phyloP scores from a whole-genome alignment of 2,888 invertebrate genomes.

The Priocnemis perturbator region DNA sequence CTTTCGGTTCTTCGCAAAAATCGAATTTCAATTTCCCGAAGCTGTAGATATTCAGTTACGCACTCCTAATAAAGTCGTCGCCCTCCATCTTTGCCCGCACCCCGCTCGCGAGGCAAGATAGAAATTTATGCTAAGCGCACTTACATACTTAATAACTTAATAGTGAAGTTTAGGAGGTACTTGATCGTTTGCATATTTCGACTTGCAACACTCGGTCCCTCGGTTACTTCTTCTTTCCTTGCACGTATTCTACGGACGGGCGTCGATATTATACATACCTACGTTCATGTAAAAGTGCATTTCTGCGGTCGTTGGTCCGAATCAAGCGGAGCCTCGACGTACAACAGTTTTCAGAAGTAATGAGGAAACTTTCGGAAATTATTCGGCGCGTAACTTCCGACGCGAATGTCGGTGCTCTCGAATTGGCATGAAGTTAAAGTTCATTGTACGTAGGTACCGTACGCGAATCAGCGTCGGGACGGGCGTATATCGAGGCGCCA shows the following conservation, averaged over 20 bases:
- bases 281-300: not conserved
- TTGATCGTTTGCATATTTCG: conserved; percentile 51
- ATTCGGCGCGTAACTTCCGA: conserved; percentile 36
- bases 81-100: not conserved
- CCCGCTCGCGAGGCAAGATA: conserved; percentile 17
- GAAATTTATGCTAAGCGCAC: conserved; percentile 55
- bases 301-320: conserved; percentile 22
- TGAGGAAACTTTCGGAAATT: conserved; percentile 49
- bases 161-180: conserved; percentile 47
- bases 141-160: conserved; percentile 53
- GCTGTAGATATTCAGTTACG: conserved; percentile 16
- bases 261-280: too few relatives aligned
- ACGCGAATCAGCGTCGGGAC: not conserved
- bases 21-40: conserved; percentile 24
- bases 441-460: conserved; percentile 18
- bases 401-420: conserved; percentile 15
- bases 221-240: not conserved
- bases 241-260: too few relatives aligned
- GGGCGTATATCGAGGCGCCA: not conserved
- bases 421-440: conserved; percentile 26
- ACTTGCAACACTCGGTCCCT: conserved; percentile 11
- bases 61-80: conserved; percentile 34
- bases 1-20: too few relatives aligned
- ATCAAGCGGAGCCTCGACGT: conserved; percentile 42
- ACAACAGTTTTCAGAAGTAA: conserved; percentile 40